These are phyloP conservation scores for Gnathochromis pfefferi DNA, from an alignment of 2,113 vertebrate species.

Conservation along the genomic window DNA sequence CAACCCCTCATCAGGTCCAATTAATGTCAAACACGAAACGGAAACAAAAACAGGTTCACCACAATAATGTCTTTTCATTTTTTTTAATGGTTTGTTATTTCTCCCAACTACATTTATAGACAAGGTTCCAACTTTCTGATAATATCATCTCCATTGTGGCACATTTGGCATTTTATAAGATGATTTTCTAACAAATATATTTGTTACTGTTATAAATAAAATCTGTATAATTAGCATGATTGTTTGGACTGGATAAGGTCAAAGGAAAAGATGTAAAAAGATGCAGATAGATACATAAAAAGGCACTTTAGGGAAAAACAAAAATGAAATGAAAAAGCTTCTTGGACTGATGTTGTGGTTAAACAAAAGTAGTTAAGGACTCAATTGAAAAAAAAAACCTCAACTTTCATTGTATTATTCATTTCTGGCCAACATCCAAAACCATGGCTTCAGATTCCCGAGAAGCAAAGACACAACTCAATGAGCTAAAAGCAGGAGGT, in stretches of 20 bases:
- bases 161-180: neutral
- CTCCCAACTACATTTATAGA: neutral
- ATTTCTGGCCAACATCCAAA: conserved; percentile 48
- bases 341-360: neutral
- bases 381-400: neutral
- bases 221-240: neutral
- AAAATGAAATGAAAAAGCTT: neutral
- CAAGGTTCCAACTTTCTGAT: neutral
- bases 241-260: neutral
- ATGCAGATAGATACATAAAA: neutral
- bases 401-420: conserved; percentile 40
- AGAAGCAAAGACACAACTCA: conserved; percentile 48
- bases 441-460: conserved; percentile 52
- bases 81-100: neutral
- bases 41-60: neutral
- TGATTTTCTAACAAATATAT: neutral
- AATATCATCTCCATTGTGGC: neutral
- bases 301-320: neutral
- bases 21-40: conserved; percentile 29
- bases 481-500: conserved; percentile 64
- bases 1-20: conserved; percentile 39
- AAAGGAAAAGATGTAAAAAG: neutral
- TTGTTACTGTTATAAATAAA: neutral
- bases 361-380: neutral
- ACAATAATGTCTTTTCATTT: neutral